Evolutionary conservation across 2,113 vertebrate genomes (phyloP), one percentile per base, ranked within the genome.

Genomic region (Rhynchopsitta pachyrhyncha): DNA sequence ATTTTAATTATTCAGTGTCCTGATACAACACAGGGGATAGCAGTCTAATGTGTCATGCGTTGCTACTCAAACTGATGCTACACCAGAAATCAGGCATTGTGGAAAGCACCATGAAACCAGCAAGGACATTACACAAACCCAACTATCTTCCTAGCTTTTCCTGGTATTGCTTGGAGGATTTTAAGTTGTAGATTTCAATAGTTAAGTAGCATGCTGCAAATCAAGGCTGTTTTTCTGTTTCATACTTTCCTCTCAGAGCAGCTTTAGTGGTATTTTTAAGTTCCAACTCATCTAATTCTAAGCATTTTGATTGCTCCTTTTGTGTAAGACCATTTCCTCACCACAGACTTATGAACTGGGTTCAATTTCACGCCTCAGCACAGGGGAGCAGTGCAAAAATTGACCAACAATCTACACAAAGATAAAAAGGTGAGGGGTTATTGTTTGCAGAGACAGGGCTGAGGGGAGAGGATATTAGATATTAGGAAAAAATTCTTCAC

Each of bases 1-100:
- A 39, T 71, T 78, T 83, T 77, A 88, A 93, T 93, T 91, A 92
- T 75, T 86, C 42, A 68, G 29, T 70, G 24, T 44, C 64, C 69
- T 68, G 60, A 74, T 47, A 86, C 10, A 71, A 46, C 17, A 69
- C 22, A 22, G 10, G 31, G 46, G 55, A 69, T 35, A 57, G 70
- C 35, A 57, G 22, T 39, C 24, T 39, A 62, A 42, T 0, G 6
- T 24, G 33, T 49, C 44, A 16, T 7, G 2, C 1, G 0, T 49
- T 59, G 60, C 31, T 91, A 55, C 35, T 75, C 71, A 74, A 83
- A 76, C 37, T 46, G 44, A 77, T 16, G 15, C 46, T 7, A 11
- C 60, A 75, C 17, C 66, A 86, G 60, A 27, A 86, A 63, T 52
- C 15, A 29, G 33, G 23, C 35, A 62, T 47, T 39, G 42, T 52